Evolutionary conservation across 2,888 invertebrate species (phyloP), one percentile per base, ranked within the genome.

Genomic region (Dione juno): DNA sequence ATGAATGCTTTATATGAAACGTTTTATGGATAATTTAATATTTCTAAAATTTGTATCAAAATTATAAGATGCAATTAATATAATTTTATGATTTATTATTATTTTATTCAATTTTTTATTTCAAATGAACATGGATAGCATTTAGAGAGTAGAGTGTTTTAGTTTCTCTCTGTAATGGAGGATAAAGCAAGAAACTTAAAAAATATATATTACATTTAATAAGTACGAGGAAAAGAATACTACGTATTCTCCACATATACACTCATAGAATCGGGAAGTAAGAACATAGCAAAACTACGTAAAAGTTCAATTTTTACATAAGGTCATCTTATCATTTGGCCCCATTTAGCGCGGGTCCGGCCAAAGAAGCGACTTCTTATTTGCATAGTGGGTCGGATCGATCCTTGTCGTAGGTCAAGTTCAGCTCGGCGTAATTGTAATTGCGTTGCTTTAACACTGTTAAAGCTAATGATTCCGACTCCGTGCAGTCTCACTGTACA

Each of bases 371-470:
- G 77, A 76, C 79, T 81, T 85, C 88, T 84, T 88, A 92, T 92
- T 93, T 89, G 91, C 92, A 92, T 92, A 92, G 82, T 84, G 85
- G 84, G 79, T 79, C 78, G 84, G 84, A 86, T 86, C 88, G 89
- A 87, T 88, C 88, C 78, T 86, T 87, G 78, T 79, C 86, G 85
- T 88, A 89, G 92, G 92, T 93, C 92, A 93, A 93, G 92, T 89
- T 88, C 91, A 80, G 79, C 77, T 78, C 79, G 79, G 78, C 80
- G 80, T 90, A 88, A 88, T 88, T 87, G 84, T 90, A 88, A 91
- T 92, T 90, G 85, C 87, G 86, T 89, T 85, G 81, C 80, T 84
- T 83, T 87, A 84, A 88, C 84, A 78, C 80, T 80, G 86, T 88
- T 89, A 88, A 77, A 79, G 78, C 82, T 84, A 84, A 86, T 86